A percentile compares a stretch with the other conserved stretches of the same genome.
Evolutionary conservation across 2,888 invertebrate species (phyloP).

Genomic region (Xylota segnis): DNA sequence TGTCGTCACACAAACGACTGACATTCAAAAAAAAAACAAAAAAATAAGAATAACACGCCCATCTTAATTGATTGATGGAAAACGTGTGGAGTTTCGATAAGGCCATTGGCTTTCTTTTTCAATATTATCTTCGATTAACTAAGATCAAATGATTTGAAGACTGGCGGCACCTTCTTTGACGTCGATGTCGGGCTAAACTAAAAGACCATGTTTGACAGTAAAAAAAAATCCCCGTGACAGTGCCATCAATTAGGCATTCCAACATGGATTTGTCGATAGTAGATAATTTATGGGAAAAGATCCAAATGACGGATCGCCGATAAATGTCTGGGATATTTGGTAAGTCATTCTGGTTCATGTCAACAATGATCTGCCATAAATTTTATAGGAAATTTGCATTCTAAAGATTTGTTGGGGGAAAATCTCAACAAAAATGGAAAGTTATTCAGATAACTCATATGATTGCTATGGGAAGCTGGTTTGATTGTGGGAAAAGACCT

Average conservation of each 20-base stretch:
- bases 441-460: not conserved
- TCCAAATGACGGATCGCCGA: not conserved
- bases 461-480: not conserved
- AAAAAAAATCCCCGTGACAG: conserved; percentile 13
- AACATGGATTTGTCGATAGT: not conserved
- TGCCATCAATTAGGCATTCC: conserved; percentile 9
- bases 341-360: not conserved
- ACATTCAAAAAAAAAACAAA: not conserved
- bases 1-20: conserved; percentile 25
- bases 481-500: conserved; percentile 8
- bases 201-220: conserved; percentile 7
- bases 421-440: not conserved
- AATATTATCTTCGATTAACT: conserved; percentile 24
- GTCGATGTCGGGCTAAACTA: conserved; percentile 1
- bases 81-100: conserved; percentile 36
- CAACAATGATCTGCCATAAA: not conserved
- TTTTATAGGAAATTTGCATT: not conserved
- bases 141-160: conserved; percentile 7
- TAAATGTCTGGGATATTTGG: not conserved
- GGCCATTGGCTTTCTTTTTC: conserved; percentile 1
- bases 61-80: conserved; percentile 40
- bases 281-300: not conserved
- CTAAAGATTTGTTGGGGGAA: not conserved
- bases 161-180: conserved; percentile 17
- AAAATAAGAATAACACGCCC: conserved; percentile 20